Evolutionary conservation across 2,797 vertebrate species (phyloP).

Genomic region (Myiotriccus ornatus): DNA sequence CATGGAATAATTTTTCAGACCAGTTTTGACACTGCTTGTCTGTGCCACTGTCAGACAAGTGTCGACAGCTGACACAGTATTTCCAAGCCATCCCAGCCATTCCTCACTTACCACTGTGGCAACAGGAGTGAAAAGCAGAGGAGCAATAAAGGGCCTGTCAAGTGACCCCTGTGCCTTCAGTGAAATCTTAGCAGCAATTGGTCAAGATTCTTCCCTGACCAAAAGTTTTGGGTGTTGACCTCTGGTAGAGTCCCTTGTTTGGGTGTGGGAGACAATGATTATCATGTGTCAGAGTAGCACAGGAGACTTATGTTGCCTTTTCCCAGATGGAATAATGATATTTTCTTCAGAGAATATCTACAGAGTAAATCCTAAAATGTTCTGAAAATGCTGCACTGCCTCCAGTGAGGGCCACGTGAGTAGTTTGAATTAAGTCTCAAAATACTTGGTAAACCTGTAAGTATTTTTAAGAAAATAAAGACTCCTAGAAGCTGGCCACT

Average conservation of each 20-base stretch:
- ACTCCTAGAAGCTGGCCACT: background rate
- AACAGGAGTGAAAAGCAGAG: background rate
- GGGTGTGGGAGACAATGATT: background rate
- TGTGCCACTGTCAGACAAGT: background rate
- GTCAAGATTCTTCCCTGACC: background rate
- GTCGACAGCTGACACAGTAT: background rate
- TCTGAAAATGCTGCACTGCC: background rate
- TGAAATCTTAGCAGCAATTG: background rate
- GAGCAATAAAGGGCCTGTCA: background rate
- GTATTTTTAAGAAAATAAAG: background rate
- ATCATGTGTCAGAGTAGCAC: background rate
- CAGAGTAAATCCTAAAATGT: background rate
- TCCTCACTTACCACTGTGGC: background rate
- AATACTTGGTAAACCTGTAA: background rate
- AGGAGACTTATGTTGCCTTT: background rate
- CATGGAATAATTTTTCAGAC: constrained; percentile 32
- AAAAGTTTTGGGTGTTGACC: background rate
- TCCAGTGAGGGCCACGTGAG: background rate
- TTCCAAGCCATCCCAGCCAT: background rate
- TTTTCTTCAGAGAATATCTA: background rate
- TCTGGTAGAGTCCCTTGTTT: background rate
- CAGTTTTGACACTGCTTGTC: background rate
- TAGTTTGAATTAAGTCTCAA: background rate
- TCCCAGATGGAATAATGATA: background rate
- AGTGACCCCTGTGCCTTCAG: background rate